phyloP scores from a whole-genome alignment of 1,140 invertebrate species.

The Eubasilissa regina region DNA sequence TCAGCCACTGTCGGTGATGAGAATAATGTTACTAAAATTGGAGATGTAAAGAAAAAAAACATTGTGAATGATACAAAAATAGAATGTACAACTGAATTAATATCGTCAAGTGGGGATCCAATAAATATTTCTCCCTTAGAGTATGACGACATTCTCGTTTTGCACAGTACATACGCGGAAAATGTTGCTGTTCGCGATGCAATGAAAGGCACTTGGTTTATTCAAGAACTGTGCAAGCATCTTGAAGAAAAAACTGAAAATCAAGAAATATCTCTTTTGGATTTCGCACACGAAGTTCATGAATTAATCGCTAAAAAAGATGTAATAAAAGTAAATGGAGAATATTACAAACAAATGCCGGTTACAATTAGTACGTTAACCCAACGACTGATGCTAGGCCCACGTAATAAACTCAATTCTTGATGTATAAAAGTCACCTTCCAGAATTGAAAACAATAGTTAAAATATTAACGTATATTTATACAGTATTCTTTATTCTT shows the following conservation, averaged over 20 bases:
- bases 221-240: conserved; percentile 3
- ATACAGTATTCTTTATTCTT: too few relatives aligned
- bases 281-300: neutral
- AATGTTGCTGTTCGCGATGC: neutral
- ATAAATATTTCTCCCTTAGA: neutral
- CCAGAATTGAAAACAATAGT: too few relatives aligned
- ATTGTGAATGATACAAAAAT: too few relatives aligned
- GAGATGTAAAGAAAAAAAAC: too few relatives aligned
- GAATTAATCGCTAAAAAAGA: neutral
- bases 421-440: too few relatives aligned
- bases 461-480: too few relatives aligned
- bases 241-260: neutral
- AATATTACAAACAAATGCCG: conserved; percentile 31
- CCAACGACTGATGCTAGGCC: neutral
- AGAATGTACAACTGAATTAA: too few relatives aligned
- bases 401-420: neutral
- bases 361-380: conserved; percentile 24
- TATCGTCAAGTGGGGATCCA: too few relatives aligned
- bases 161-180: conserved; percentile 15
- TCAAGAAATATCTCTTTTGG: neutral
- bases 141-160: conserved; percentile 12
- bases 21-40: too few relatives aligned
- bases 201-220: conserved; percentile 9
- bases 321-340: neutral
- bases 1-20: too few relatives aligned